phyloP scores from a whole-genome alignment of 2,797 vertebrate species.

The Sebastes minor region DNA sequence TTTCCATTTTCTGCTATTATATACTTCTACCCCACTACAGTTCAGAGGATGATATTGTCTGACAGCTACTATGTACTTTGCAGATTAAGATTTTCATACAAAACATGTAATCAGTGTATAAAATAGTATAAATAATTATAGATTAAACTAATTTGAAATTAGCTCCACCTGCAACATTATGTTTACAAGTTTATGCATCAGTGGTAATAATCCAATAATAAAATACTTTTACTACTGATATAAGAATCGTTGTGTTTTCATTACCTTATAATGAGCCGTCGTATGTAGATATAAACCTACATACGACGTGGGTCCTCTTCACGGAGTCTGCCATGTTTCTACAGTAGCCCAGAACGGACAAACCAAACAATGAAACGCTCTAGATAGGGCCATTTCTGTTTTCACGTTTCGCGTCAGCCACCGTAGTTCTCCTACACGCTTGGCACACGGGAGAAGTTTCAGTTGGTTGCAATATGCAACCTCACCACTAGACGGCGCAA shows the following conservation, averaged over 20 bases:
- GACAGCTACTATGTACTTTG: background rate
- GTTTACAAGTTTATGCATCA: background rate
- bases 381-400: no score
- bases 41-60: background rate
- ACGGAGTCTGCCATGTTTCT: no score
- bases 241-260: no score
- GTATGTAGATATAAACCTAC: no score
- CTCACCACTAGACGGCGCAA: no score
- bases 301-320: rapidly evolving
- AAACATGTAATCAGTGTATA: background rate
- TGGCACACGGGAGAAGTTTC: no score
- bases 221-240: background rate
- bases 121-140: background rate
- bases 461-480: no score
- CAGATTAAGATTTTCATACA: background rate
- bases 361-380: no score
- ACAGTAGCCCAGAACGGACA: no score
- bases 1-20: background rate
- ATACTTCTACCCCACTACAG: background rate
- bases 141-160: background rate
- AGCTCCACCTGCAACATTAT: background rate
- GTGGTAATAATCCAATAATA: background rate
- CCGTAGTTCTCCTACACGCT: no score
- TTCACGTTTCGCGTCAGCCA: no score
- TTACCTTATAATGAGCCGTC: no score